These are phyloP conservation scores for Lucinisca nassula DNA, from an alignment of 2,888 invertebrate species.

Conservation along the genomic window DNA sequence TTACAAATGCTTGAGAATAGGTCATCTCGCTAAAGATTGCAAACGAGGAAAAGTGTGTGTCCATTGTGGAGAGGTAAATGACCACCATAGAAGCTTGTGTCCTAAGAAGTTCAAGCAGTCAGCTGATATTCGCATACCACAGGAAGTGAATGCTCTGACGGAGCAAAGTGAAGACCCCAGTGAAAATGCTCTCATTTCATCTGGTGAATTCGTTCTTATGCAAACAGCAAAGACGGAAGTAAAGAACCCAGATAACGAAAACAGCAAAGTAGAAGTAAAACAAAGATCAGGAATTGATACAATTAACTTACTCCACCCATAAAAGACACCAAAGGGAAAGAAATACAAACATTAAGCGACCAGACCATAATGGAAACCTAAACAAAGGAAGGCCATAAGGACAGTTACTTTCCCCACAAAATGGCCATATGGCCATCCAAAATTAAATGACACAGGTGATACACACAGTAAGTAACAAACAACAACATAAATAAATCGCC, in stretches of 20 bases:
- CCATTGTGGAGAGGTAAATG: not conserved
- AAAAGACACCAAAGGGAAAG: no score
- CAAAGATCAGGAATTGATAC: no score
- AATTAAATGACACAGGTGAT: no score
- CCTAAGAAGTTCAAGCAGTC: conserved; percentile 6
- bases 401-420: no score
- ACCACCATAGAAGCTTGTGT: conserved; percentile 4
- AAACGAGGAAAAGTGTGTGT: conserved; percentile 4
- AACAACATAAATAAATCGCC: no score
- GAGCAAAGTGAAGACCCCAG: not conserved
- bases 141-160: not conserved
- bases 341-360: no score
- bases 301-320: no score
- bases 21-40: not conserved
- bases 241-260: not conserved
- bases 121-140: not conserved
- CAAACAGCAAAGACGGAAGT: conserved; percentile 14
- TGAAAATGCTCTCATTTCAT: conserved; percentile 23
- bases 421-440: no score
- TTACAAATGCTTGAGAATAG: not conserved
- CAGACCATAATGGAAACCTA: no score
- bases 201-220: conserved; percentile 15
- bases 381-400: no score
- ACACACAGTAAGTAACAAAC: no score
- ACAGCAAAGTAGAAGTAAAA: no score